These are phyloP conservation scores for Neomonachus schauinslandi DNA, from an alignment of 2,113 vertebrate genomes.

Conservation along the genomic window DNA sequence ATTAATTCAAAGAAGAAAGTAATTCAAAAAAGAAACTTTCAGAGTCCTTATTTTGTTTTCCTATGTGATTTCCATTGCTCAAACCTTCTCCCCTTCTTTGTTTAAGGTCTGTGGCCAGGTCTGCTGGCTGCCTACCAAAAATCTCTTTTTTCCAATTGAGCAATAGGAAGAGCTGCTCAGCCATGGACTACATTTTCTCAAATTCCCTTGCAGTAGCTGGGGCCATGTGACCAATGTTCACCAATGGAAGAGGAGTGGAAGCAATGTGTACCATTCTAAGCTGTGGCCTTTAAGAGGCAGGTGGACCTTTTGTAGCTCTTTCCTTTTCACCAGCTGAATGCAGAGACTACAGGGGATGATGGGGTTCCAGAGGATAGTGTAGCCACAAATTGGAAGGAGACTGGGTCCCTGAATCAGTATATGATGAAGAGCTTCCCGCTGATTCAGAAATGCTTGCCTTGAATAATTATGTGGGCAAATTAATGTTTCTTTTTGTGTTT, in stretches of 20 bases:
- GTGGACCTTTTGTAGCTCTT: neutral
- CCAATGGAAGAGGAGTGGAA: neutral
- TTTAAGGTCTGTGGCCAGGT: neutral
- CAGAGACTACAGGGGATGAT: neutral
- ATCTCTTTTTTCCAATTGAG: neutral
- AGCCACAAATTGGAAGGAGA: neutral
- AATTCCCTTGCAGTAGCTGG: neutral
- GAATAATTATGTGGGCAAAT: neutral
- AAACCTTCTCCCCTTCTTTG: neutral
- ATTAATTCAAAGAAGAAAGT: slow-evolving; percentile 42
- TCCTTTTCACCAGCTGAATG: neutral
- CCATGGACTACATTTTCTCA: neutral
- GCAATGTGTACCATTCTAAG: neutral
- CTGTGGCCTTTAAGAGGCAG: neutral
- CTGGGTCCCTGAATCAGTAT: neutral
- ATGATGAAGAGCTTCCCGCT: neutral
- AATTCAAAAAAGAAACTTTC: neutral
- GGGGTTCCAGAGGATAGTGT: neutral
- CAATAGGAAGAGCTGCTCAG: neutral
- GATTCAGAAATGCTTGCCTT: neutral
- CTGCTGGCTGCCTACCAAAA: neutral
- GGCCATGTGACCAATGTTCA: neutral
- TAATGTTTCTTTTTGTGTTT: slow-evolving; percentile 19
- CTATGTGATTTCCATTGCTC: neutral
- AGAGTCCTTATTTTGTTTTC: neutral